A percentile compares a stretch with the other conserved stretches of the same genome.
phyloP scores from a whole-genome alignment of 2,113 vertebrate genomes.

The Hyperopisus bebe region DNA sequence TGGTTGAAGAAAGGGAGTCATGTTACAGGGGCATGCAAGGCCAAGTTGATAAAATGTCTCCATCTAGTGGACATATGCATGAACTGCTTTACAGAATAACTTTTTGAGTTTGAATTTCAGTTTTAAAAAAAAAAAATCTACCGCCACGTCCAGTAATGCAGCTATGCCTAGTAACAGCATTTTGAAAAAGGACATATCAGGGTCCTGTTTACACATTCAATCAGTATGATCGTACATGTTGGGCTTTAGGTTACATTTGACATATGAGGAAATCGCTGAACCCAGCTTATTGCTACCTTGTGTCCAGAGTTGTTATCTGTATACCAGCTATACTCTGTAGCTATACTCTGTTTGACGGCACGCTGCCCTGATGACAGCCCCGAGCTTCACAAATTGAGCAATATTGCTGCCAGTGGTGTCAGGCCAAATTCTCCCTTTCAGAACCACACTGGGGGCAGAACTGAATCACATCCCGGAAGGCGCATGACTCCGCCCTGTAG shows the following conservation, averaged over 20 bases:
- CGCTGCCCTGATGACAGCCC: background rate
- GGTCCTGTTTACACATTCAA: background rate
- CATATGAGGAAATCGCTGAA: background rate
- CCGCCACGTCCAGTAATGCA: background rate
- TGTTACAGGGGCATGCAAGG: background rate
- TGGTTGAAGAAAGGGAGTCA: background rate
- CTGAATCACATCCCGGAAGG: background rate
- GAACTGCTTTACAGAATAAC: background rate
- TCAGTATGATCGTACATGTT: background rate
- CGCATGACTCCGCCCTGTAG: background rate
- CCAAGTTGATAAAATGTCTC: background rate
- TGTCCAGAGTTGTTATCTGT: background rate
- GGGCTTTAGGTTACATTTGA: background rate
- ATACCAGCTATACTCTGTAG: no score
- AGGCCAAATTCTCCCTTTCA: background rate
- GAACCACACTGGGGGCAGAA: background rate
- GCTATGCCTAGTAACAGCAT: background rate
- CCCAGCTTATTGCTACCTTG: background rate
- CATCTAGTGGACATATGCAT: constrained; percentile 9
- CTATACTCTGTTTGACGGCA: background rate
- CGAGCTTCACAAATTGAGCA: background rate
- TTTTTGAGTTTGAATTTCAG: background rate
- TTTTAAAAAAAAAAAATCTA: background rate
- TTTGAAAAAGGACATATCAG: background rate
- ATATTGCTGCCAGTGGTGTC: background rate